Evolutionary conservation across 2,888 invertebrate species (phyloP).

Genomic region (Ferdinandea cuprea): DNA sequence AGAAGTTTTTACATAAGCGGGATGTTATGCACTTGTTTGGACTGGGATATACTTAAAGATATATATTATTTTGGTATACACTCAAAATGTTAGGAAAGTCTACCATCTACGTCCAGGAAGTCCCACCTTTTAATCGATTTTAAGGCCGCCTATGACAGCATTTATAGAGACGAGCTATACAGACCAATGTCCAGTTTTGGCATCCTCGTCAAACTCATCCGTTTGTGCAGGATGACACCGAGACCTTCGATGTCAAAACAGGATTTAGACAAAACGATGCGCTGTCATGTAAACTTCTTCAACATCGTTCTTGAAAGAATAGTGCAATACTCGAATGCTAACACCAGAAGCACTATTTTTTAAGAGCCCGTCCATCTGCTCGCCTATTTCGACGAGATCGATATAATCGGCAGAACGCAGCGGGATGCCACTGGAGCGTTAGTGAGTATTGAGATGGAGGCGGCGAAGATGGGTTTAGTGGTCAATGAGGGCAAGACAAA

Average conservation of each 20-base stretch:
- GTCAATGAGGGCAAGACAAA: neutral
- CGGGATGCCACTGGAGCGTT: neutral
- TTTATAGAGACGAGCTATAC: no score
- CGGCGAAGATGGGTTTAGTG: neutral
- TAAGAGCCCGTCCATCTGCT: neutral
- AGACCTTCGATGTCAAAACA: conserved; percentile 4
- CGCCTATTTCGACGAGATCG: neutral
- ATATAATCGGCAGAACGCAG: neutral
- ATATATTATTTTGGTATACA: no score
- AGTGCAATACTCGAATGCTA: neutral
- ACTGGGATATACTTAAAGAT: no score
- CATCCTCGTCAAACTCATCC: no score
- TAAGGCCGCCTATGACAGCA: no score
- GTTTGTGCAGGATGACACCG: neutral
- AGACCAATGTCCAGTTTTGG: no score
- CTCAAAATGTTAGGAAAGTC: no score
- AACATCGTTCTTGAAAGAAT: neutral
- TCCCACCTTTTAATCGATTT: no score
- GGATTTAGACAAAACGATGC: neutral
- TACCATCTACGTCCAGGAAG: no score
- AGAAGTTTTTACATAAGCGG: no score
- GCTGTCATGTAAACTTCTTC: conserved; percentile 2
- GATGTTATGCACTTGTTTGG: no score
- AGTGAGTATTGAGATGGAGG: neutral
- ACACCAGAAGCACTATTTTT: neutral